Conservation (phyloP, 1,140 invertebrate species). For the Ceratina japonica region DNA sequence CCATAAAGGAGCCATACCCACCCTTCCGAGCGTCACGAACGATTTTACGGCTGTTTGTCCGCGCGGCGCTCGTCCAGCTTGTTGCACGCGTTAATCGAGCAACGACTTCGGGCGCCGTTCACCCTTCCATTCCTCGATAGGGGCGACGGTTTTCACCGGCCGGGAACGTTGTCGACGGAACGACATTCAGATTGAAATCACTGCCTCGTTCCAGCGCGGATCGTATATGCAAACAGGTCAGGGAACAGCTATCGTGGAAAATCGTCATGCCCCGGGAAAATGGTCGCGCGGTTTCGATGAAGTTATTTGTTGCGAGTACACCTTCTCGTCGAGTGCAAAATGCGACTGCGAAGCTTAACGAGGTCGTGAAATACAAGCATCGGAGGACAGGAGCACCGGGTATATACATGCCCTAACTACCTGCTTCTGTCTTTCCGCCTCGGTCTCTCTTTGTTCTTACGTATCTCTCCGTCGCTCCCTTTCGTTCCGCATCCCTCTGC, state of each 20-base stretch:
- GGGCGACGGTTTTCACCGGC: neutral
- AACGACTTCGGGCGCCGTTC: neutral
- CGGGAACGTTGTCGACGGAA: neutral
- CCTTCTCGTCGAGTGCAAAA: conserved; percentile 16
- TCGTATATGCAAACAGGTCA: conserved; percentile 2
- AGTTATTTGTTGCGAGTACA: conserved; percentile 31
- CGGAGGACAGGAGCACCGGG: neutral
- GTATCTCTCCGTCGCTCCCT: neutral
- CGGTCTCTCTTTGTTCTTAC: neutral
- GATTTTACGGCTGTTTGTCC: neutral
- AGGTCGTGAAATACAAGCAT: conserved; percentile 33
- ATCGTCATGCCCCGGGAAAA: neutral
- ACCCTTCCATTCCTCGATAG: neutral
- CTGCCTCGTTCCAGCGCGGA: neutral
- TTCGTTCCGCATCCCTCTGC: neutral
- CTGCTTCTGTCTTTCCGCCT: neutral
- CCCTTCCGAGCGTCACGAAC: neutral
- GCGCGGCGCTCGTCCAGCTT: neutral
- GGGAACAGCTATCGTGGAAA: conserved; percentile 9
- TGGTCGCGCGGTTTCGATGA: conserved; percentile 2
- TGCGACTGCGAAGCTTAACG: conserved; percentile 37
- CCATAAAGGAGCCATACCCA: conserved; percentile 10
- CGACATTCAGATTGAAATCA: conserved; percentile 5
- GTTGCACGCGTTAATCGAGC: conserved; percentile 4
- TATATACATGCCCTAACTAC: conserved; percentile 20